Conservation (phyloP, 2,888 invertebrate species). For the Strigamia transsilvanica region DNA sequence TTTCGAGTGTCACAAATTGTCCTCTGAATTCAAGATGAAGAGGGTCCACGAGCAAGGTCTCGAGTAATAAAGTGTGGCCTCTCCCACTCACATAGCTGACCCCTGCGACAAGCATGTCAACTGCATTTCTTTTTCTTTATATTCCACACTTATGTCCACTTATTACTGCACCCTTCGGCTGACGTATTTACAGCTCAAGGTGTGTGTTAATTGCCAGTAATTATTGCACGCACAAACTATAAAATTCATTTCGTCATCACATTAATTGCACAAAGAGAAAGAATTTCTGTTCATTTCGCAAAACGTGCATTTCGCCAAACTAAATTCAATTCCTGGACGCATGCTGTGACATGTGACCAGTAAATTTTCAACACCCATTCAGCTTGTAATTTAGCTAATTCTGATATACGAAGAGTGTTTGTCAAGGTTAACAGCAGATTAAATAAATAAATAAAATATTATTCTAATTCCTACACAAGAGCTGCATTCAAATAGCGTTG, state of each 20-base stretch:
- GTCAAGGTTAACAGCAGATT: conserved; percentile 23
- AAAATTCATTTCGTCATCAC: not conserved
- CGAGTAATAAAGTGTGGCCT: conserved; percentile 27
- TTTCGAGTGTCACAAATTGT: conserved; percentile 35
- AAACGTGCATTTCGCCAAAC: not conserved
- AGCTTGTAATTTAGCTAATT: conserved; percentile 36
- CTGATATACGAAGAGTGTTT: conserved; percentile 36
- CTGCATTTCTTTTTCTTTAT: conserved; percentile 2
- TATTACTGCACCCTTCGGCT: not conserved
- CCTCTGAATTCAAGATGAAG: conserved; percentile 13
- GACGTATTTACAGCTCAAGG: not conserved
- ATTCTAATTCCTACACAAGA: conserved; percentile 10
- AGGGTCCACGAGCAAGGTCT: conserved; percentile 30
- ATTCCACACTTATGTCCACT: conserved; percentile 18
- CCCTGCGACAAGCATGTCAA: conserved; percentile 21
- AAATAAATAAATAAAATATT: conserved; percentile 38
- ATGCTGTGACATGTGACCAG: conserved; percentile 37
- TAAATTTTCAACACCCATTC: conserved; percentile 33
- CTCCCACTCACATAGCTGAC: conserved; percentile 21
- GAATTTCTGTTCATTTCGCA: too few species aligned
- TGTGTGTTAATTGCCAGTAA: not conserved
- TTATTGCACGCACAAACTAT: not conserved
- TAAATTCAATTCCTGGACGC: conserved; percentile 3
- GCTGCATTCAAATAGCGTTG: not conserved
- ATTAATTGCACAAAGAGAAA: not conserved